These are phyloP conservation scores for Lepus townsendii DNA, from an alignment of 2,797 vertebrate genomes.

Conservation along the genomic window DNA sequence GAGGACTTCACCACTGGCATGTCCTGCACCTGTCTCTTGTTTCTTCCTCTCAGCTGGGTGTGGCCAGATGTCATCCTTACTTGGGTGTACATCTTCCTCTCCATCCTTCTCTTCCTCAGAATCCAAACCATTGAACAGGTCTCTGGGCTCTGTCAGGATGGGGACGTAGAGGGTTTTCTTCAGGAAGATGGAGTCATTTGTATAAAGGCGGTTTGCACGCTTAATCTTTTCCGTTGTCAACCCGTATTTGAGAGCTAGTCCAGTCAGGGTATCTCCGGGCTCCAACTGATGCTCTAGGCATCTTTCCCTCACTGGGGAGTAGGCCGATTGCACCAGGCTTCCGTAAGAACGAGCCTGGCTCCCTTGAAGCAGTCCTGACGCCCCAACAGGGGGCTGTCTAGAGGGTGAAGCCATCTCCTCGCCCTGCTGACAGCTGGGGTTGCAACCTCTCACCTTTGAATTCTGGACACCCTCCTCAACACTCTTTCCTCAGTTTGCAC, in stretches of 20 bases:
- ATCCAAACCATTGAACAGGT: conserved; percentile 77
- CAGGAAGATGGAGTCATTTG: conserved; percentile 96
- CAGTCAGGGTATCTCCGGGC: conserved; percentile 94
- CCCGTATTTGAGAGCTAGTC: conserved; percentile 94
- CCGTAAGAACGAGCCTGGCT: conserved; percentile 92
- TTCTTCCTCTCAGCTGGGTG: conserved; percentile 41
- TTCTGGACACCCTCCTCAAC: background rate
- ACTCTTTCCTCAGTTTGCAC: background rate
- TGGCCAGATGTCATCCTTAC: background rate
- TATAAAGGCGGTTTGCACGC: conserved; percentile 95
- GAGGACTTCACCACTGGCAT: conserved; percentile 38
- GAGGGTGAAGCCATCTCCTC: conserved; percentile 82
- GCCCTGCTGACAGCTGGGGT: background rate
- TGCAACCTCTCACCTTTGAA: background rate
- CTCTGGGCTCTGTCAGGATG: conserved; percentile 85
- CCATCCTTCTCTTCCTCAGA: conserved; percentile 75
- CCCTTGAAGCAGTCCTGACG: conserved; percentile 86
- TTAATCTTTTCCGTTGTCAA: conserved; percentile 96
- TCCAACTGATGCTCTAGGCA: conserved; percentile 91
- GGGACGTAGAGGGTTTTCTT: conserved; percentile 94
- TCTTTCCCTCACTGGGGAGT: conserved; percentile 89
- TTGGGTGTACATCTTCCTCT: conserved; percentile 38
- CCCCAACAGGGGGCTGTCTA: conserved; percentile 71
- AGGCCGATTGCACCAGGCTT: conserved; percentile 91
- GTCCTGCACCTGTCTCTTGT: conserved; percentile 23